Base-by-base conservation (phyloP, 2,888 invertebrate species). In the Acanthosepion lycidas region DNA sequence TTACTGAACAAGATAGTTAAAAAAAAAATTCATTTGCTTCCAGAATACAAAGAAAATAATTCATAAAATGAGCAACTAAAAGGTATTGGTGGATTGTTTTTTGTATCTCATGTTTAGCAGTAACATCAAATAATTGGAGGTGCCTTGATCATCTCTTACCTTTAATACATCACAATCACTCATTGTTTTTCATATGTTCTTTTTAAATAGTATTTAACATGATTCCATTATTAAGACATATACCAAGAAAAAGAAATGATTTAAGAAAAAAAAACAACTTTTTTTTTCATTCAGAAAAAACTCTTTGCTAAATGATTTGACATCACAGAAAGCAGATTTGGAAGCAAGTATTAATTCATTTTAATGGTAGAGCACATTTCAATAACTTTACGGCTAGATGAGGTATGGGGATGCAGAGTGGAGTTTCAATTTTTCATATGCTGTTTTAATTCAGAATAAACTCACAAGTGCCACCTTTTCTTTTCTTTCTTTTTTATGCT, bases 401-500 rank as follows among this genome's bases (percentile, higher is more conserved):
- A 15, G 78, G n/a, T n/a, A 15, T 33, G 78, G 9, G 78, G 20
- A 15, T 9, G 18, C 5, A 8, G 23, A 78, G 78, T 78, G n/a
- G 78, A 78, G 33, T 78, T n/a, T 78, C 33, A 78, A 78, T 78
- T 12, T 78, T 78, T 78, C n/a, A n/a, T 78, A 78, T 78, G n/a
- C n/a, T 78, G n/a, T 78, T n/a, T 78, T 78, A 78, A 78, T 78
- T 78, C 78, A 78, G 78, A 78, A 78, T 78, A 78, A 78, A 78
- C 78, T 78, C 78, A 78, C 78, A 78, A 78, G 78, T 78, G 78
- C 78, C 78, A 78, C n/a, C n/a, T 12, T 78, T 78, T 78, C 78
- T 78, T n/a, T 78, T 33, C 15, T 78, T n/a, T 59, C 59, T 23
- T 59, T 23, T 59, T 20, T 33, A 8, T n/a, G 33, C 8, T n/a